Evolutionary conservation across 1,140 invertebrate species (phyloP), one percentile per base, ranked within the genome.

Genomic region (Hesperophylax magnus): DNA sequence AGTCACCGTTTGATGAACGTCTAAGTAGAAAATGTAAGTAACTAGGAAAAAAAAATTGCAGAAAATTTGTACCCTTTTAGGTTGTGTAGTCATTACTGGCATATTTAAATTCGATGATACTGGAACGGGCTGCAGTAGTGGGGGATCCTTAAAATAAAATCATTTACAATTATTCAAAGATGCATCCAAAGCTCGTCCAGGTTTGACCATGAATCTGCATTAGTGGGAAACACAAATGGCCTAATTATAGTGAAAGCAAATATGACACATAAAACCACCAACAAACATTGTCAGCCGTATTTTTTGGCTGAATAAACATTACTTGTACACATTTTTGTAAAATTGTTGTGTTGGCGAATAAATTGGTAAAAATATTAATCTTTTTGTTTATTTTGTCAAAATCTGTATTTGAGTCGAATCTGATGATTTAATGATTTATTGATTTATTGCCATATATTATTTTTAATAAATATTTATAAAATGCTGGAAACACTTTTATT

Each of bases 61-160:
- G 67, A 52, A 71, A 71, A 71, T 39, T n/a, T 47, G 67, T 63
- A 84, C 82, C 58, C 82, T 71, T 53, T 84, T 81, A 47, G 82
- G 82, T 63, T 84, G 82, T 15, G 82, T 52, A 11, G 80, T 76
- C 61, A 81, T 24, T 31, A 71, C 65, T 31, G 80, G 82, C 39
- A 78, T 69, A 67, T 80, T 80, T 34, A 84, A 53, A 60, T 79
- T 78, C 15, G 82, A 81, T 0, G 82, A 81, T 14, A 80, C 79
- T 14, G 82, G 79, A 27, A 84, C 82, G 0, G 82, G 82, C 60
- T 84, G 82, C 27, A 84, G 54, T 31, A 81, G 18, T 9, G 79
- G 77, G 17, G 82, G 77, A 31, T 84, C 82, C 82, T 84, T 58
- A 77, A 27, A 75, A 52, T 52, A 20, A 53, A 71, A 71, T n/a